phyloP scores from a whole-genome alignment of 2,797 vertebrate species.

The Streptopelia turtur region DNA sequence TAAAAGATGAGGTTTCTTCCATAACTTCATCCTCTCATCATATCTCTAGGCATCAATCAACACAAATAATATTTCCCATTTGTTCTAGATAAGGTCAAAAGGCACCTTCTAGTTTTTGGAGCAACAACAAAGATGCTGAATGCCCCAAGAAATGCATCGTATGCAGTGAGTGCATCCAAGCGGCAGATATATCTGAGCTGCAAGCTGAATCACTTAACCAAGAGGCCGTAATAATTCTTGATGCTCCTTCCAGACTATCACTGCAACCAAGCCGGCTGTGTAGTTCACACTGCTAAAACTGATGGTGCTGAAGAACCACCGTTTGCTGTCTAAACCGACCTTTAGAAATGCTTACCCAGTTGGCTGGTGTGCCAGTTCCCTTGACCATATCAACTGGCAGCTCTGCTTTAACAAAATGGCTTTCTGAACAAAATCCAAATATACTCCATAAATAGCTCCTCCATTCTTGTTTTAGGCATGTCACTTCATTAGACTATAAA shows the following conservation, averaged over 20 bases:
- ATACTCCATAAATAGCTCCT: not conserved
- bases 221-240: not conserved
- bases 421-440: not conserved
- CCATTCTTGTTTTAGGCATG: not conserved
- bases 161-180: accelerated
- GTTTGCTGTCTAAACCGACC: not conserved
- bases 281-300: not conserved
- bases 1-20: not conserved
- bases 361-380: not conserved
- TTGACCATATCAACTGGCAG: not conserved
- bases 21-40: accelerated
- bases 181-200: not conserved
- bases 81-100: not conserved
- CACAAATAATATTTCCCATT: accelerated
- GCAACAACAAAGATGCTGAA: accelerated
- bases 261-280: not conserved
- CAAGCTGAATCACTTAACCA: not conserved
- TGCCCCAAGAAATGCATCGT: accelerated
- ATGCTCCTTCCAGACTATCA: not conserved
- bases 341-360: not conserved
- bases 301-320: not conserved
- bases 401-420: not conserved
- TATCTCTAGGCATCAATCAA: not conserved
- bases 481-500: not conserved
- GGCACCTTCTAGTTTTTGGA: not conserved